Evolutionary conservation across 2,888 invertebrate species (phyloP), one percentile per base, ranked within the genome.

Genomic region (Acleris emargana): DNA sequence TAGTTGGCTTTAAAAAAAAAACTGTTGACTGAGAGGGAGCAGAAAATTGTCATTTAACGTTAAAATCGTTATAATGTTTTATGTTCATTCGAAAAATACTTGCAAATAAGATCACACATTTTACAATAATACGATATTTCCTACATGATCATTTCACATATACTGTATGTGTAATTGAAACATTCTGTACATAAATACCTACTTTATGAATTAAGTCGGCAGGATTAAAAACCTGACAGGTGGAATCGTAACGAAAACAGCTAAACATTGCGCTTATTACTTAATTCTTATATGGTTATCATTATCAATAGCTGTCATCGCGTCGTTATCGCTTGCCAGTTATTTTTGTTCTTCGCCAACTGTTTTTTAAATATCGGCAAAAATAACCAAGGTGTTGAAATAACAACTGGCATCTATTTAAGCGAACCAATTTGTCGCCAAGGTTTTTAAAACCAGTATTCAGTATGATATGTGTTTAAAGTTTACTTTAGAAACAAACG

Each of bases 371-470:
- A 79, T 76, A 71, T 70, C 76, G 79, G 78, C 76, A 76, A 83
- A 84, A 88, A 88, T 87, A 88, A 80, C 80, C 70, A 76, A 72
- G 72, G 77, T 81, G 88, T 78, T 84, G 88, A 88, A 85, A 89
- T 76, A 74, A 74, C 73, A 73, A 69, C 69, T 82, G 82, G 82
- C 84, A 86, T 76, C 76, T 68, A 58, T 69, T 50, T 59, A 57
- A 51, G 57, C 49, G 32, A 64, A 38, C 45, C 54, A 42, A 59
- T 54, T 17, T 55, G 64, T 59, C 53, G 18, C 49, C 54, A 54
- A 54, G 53, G 54, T 42, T 54, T 54, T 59, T n/a, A 58, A 49
- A 42, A 47, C 28, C 17, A 28, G 17, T 42, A 22, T 53, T 51
- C 9, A 9, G 9, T 32, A 32, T 32, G 28, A 28, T 32, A 32